These are phyloP conservation scores for Stenoptilia bipunctidactyla DNA, from an alignment of 2,888 invertebrate species.

Conservation along the genomic window DNA sequence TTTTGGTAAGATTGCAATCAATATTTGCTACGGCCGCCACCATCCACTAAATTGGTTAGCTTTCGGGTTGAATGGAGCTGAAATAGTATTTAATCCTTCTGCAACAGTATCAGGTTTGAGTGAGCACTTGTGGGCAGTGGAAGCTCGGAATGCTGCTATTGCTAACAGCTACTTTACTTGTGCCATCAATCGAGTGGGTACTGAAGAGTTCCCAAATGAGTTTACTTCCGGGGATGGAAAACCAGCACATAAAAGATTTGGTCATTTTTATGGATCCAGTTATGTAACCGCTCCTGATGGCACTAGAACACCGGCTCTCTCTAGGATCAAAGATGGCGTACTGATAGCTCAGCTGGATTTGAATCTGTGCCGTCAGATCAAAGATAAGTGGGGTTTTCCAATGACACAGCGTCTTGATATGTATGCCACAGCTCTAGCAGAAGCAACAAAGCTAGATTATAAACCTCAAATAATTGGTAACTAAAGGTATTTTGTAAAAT, in stretches of 20 bases:
- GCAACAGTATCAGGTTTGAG: conserved; percentile 88
- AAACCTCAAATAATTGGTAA: conserved; percentile 35
- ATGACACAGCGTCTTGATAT: conserved; percentile 96
- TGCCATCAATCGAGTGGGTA: conserved; percentile 95
- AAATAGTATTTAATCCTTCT: conserved; percentile 99
- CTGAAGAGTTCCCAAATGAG: conserved; percentile 80
- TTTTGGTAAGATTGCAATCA: conserved; percentile 91
- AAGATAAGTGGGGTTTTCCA: conserved; percentile 95
- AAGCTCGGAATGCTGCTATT: conserved; percentile 96
- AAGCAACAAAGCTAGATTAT: conserved; percentile 40
- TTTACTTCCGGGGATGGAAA: conserved; percentile 74
- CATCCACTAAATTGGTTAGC: conserved; percentile 99
- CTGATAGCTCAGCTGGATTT: conserved; percentile 92
- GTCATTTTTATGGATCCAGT: conserved; percentile 97
- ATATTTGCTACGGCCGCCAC: conserved; percentile 98
- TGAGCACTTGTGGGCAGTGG: conserved; percentile 95
- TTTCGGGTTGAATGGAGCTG: conserved; percentile 98
- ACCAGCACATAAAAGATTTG: conserved; percentile 89
- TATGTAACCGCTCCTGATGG: conserved; percentile 97
- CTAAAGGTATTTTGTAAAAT: not conserved
- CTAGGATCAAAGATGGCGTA: conserved; percentile 86
- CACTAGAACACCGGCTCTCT: conserved; percentile 87
- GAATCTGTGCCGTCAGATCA: conserved; percentile 94
- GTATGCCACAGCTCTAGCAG: conserved; percentile 82
- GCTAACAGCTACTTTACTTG: conserved; percentile 97